These are phyloP conservation scores for Anas platyrhynchos DNA, from an alignment of 2,113 vertebrate species.

Conservation along the genomic window DNA sequence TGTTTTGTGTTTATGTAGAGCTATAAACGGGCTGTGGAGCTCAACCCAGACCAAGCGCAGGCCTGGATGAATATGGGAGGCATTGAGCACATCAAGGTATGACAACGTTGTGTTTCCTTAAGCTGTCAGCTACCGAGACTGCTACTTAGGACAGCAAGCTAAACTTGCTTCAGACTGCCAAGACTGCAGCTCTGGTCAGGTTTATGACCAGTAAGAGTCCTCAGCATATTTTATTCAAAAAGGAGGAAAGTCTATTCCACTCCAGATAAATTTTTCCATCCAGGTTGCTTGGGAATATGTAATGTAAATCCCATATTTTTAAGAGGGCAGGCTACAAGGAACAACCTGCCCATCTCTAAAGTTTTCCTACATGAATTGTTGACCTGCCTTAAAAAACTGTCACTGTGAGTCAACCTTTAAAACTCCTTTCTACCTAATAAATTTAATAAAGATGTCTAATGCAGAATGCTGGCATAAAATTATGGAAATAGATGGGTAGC, in stretches of 20 bases:
- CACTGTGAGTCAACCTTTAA: neutral
- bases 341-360: neutral
- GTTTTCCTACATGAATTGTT: neutral
- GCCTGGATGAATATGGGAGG: conserved; percentile 99
- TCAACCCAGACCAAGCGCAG: conserved; percentile 93
- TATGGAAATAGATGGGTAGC: neutral
- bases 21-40: conserved; percentile 88
- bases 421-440: neutral
- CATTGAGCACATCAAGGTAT: conserved; percentile 96
- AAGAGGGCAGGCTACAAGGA: neutral
- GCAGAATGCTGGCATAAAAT: conserved; percentile 1
- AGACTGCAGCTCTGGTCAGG: neutral
- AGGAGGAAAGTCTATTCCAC: neutral
- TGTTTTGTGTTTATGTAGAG: conserved; percentile 78
- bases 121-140: neutral
- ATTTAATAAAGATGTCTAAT: conserved; percentile 30
- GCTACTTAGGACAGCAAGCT: neutral
- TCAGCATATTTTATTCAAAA: neutral
- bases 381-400: conserved; percentile 18
- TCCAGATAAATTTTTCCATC: neutral
- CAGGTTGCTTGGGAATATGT: neutral
- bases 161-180: neutral
- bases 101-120: neutral
- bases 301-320: neutral
- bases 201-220: neutral